Percentiles rank a stretch among this genome's conserved stretches.
Conservation (phyloP, 2,797 vertebrate species). For the Myotis myotis region DNA sequence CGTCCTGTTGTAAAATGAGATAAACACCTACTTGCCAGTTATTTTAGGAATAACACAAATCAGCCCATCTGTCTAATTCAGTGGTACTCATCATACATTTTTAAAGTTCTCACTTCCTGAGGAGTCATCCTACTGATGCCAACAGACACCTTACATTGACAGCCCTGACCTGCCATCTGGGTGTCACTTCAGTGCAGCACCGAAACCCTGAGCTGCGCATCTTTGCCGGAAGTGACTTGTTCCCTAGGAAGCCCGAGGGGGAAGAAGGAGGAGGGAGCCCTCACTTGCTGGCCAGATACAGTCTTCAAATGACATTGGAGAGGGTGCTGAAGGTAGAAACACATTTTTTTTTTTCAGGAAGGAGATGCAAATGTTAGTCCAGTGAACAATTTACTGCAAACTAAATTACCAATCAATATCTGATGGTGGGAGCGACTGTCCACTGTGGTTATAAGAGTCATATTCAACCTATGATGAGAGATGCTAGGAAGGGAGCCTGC, state of each 20-base stretch:
- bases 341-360: slow-evolving; percentile 19
- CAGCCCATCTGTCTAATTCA: slow-evolving; percentile 79
- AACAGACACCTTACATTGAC: slow-evolving; percentile 40
- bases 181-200: neutral
- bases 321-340: slow-evolving; percentile 33
- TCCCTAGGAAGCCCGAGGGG: neutral
- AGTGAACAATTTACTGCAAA: slow-evolving; percentile 68
- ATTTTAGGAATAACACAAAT: slow-evolving; percentile 81
- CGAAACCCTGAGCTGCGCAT: neutral
- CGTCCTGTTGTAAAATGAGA: slow-evolving; percentile 77
- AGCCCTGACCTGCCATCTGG: slow-evolving; percentile 36
- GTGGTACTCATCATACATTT: slow-evolving; percentile 72
- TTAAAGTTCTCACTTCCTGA: slow-evolving; percentile 77
- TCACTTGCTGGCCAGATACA: neutral
- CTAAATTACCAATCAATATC: slow-evolving; percentile 75
- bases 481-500: slow-evolving; percentile 49
- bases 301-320: slow-evolving; percentile 56
- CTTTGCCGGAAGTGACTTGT: neutral
- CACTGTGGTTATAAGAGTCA: slow-evolving; percentile 24
- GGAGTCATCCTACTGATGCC: slow-evolving; percentile 58
- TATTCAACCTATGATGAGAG: slow-evolving; percentile 31
- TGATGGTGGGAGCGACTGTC: slow-evolving; percentile 37
- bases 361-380: slow-evolving; percentile 61
- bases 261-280: neutral
- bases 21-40: slow-evolving; percentile 77